Conservation (phyloP, 2,888 invertebrate genomes). For the Oxycera nigricornis region DNA sequence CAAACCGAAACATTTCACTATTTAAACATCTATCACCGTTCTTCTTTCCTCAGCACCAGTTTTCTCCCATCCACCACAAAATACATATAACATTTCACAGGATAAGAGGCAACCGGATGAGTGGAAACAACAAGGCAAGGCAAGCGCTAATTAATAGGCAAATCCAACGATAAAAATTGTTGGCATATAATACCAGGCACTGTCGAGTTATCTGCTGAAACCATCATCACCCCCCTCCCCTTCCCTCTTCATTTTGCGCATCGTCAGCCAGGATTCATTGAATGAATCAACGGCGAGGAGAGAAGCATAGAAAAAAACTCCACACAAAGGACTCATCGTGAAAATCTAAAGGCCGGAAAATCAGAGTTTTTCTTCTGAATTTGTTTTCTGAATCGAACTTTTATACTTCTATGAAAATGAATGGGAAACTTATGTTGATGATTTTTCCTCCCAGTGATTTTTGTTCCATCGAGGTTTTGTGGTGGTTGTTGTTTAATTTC, state of each 20-base stretch:
- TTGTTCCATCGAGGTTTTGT: constrained; percentile 28
- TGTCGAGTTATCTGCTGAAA: background rate
- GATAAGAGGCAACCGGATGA: background rate
- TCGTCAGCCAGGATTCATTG: background rate
- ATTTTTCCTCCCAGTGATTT: constrained; percentile 24
- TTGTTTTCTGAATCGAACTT: constrained; percentile 47
- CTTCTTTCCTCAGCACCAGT: background rate
- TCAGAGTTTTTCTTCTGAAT: constrained; percentile 49
- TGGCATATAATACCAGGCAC: background rate
- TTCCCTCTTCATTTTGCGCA: background rate
- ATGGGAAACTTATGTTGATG: constrained; percentile 28
- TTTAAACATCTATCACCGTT: background rate
- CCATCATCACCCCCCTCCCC: background rate
- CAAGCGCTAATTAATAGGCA: constrained; percentile 25
- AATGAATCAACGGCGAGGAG: constrained; percentile 3
- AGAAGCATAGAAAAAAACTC: constrained; percentile 12
- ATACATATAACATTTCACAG: background rate
- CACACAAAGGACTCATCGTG: constrained; percentile 38
- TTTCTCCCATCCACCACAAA: background rate
- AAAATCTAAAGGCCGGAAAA: constrained; percentile 48
- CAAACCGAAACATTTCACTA: no score
- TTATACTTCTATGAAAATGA: constrained; percentile 22
- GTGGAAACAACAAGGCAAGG: constrained; percentile 3
- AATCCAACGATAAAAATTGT: constrained; percentile 1
- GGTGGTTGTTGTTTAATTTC: background rate